These are phyloP conservation scores for Microctenopoma steveboyesi DNA, from an alignment of 2,797 vertebrate species.

Conservation along the genomic window DNA sequence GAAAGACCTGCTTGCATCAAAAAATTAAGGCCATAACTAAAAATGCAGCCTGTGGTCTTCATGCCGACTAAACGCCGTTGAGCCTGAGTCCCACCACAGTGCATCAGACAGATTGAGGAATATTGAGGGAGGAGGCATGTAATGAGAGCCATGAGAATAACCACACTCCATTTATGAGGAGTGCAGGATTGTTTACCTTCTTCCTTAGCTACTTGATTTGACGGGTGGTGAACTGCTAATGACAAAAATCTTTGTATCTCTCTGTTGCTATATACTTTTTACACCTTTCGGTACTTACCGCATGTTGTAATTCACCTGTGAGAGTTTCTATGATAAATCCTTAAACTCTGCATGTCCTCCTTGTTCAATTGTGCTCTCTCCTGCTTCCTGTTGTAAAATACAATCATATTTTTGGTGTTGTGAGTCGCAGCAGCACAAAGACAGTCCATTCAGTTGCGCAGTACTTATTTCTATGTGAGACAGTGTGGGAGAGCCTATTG, in stretches of 20 bases:
- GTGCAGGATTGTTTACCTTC: conserved; percentile 72
- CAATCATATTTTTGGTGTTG: conserved; percentile 39
- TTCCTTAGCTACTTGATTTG: conserved; percentile 59
- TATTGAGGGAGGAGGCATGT: conserved; percentile 69
- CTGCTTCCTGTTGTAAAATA: conserved; percentile 32
- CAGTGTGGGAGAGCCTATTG: conserved; percentile 70
- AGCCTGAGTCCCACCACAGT: conserved; percentile 65
- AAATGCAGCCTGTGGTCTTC: conserved; percentile 73
- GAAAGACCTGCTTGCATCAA: conserved; percentile 58
- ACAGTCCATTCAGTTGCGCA: conserved; percentile 26
- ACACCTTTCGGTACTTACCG: conserved; percentile 17
- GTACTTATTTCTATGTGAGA: conserved; percentile 53
- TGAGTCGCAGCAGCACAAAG: conserved; percentile 28
- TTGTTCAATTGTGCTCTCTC: neutral
- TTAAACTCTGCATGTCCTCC: conserved; percentile 15
- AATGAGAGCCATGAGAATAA: conserved; percentile 80
- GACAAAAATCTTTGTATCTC: conserved; percentile 42
- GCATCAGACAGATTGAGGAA: conserved; percentile 72
- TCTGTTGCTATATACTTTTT: conserved; percentile 20
- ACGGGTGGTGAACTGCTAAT: conserved; percentile 65
- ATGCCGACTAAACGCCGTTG: conserved; percentile 68
- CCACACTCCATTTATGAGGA: conserved; percentile 71
- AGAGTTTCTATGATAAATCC: conserved; percentile 23
- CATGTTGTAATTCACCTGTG: conserved; percentile 31
- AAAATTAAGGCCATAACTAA: conserved; percentile 70